Evolutionary conservation across 2,888 invertebrate species (phyloP).

Genomic region (Lagria hirta): DNA sequence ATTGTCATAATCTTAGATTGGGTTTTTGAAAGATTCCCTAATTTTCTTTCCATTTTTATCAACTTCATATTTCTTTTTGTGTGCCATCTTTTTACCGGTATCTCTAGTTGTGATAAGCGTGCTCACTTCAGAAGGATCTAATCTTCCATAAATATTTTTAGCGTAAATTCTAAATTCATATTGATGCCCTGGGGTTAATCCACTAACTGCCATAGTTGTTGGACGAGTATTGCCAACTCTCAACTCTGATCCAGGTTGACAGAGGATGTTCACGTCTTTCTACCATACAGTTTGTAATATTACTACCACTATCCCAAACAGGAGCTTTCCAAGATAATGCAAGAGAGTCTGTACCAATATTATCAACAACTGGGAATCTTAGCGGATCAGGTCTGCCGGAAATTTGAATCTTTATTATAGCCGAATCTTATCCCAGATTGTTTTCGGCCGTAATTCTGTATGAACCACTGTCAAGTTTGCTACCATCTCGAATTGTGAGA

Average conservation of each 20-base stretch:
- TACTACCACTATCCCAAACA: conserved; percentile 95
- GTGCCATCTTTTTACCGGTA: conserved; percentile 73
- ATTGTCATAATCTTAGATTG: conserved; percentile 94
- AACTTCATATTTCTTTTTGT: conserved; percentile 76
- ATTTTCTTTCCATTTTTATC: conserved; percentile 88
- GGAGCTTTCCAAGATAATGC: conserved; percentile 96
- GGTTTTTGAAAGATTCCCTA: conserved; percentile 85
- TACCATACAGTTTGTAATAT: conserved; percentile 94
- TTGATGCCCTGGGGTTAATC: conserved; percentile 87
- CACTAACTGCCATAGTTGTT: conserved; percentile 87
- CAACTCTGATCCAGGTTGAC: conserved; percentile 92
- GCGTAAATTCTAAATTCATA: conserved; percentile 98
- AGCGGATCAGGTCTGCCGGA: conserved; percentile 96
- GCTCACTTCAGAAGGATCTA: conserved; percentile 91
- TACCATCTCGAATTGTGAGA: conserved; percentile 91
- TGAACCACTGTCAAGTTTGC: conserved; percentile 91
- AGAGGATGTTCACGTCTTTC: conserved; percentile 96
- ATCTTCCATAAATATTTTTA: conserved; percentile 97
- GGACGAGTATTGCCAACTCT: conserved; percentile 93
- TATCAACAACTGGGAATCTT: conserved; percentile 84
- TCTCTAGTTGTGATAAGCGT: conserved; percentile 81
- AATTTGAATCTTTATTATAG: conserved; percentile 94
- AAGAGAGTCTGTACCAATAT: conserved; percentile 86
- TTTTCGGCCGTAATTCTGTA: conserved; percentile 96
- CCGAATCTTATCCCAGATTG: conserved; percentile 91